Evolutionary conservation across 1,140 invertebrate genomes (phyloP), one percentile per base, ranked within the genome.

Genomic region (Polypedilum vanderplanki): DNA sequence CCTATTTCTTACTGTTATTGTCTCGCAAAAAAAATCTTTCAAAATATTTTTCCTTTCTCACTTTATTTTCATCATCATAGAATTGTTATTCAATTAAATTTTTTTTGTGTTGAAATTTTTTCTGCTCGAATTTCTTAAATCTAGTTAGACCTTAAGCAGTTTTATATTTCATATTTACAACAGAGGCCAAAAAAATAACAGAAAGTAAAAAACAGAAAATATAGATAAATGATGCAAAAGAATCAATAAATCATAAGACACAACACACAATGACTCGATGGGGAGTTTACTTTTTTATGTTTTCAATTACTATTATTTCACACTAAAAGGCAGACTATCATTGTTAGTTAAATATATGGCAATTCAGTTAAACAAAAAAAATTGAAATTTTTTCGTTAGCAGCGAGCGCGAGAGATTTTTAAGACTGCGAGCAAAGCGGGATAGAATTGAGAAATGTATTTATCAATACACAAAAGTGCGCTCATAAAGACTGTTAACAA

Each of bases 201-300:
- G 12, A 57, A 57, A 33, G 5, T 1, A 3, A 33, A 5, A 33
- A 57, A n/a, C 10, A 12, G 46, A 57, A 57, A 57, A n/a, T 57
- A 12, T 57, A 57, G 46, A 57, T 57, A 57, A 57, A 57, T 57
- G 46, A 57, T 57, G 46, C 46, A 57, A 57, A 57, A 70, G 20
- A 20, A 70, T 70, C 65, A 70, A 70, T 70, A 70, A 70, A 70
- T 70, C 65, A 70, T 70, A 70, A 70, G 65, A 70, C 65, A 70
- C 65, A 70, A 22, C 17, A 70, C 9, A 70, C 65, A 70, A 70
- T 70, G 65, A 70, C 65, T 70, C 65, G 20, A 70, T 70, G 65
- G 65, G 65, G 65, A 70, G 65, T 70, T 70, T 22, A 70, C 65
- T 20, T 70, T 70, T 57, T 70, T 70, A 22, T 70, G 20, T 70